Conservation (phyloP, 2,888 invertebrate genomes). For the Sminthurinus aureus region DNA sequence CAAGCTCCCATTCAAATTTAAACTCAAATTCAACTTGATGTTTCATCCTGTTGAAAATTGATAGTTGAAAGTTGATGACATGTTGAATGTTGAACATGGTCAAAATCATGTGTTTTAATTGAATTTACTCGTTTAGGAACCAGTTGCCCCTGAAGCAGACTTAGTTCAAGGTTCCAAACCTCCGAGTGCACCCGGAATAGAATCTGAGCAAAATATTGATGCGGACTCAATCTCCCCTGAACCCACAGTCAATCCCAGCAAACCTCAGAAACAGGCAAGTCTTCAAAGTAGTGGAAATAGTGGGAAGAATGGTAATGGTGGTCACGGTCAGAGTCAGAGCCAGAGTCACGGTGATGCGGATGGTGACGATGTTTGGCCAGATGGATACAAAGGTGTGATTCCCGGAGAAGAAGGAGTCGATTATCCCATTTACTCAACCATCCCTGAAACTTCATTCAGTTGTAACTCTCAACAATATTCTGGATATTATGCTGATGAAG, state of each 20-base stretch:
- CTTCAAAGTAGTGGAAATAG: not conserved
- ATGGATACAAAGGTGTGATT: slow-evolving; percentile 55
- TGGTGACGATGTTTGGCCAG: slow-evolving; percentile 50
- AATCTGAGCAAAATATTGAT: slow-evolving; percentile 33
- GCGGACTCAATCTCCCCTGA: slow-evolving; percentile 16
- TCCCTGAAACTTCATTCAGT: slow-evolving; percentile 53
- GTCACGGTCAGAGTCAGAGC: slow-evolving; percentile 13
- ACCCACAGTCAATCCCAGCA: not conserved
- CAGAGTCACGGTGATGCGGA: slow-evolving; percentile 22
- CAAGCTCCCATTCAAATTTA: not conserved
- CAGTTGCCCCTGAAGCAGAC: not conserved
- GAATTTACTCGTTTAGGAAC: not conserved
- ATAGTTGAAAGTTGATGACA: not conserved
- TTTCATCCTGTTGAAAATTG: not conserved
- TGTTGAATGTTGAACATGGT: not conserved
- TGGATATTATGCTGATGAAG: slow-evolving; percentile 58
- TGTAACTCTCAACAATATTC: slow-evolving; percentile 55
- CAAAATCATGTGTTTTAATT: not conserved
- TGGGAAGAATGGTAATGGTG: slow-evolving; percentile 7
- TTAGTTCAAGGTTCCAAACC: not conserved
- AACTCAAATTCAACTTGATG: not conserved
- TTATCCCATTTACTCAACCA: slow-evolving; percentile 54
- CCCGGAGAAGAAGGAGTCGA: slow-evolving; percentile 56
- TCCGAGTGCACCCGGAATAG: slow-evolving; percentile 7
- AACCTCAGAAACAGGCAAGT: not conserved